Conservation (phyloP, 92 coral and sea anemone genomes). For the Porites cylindrica region DNA sequence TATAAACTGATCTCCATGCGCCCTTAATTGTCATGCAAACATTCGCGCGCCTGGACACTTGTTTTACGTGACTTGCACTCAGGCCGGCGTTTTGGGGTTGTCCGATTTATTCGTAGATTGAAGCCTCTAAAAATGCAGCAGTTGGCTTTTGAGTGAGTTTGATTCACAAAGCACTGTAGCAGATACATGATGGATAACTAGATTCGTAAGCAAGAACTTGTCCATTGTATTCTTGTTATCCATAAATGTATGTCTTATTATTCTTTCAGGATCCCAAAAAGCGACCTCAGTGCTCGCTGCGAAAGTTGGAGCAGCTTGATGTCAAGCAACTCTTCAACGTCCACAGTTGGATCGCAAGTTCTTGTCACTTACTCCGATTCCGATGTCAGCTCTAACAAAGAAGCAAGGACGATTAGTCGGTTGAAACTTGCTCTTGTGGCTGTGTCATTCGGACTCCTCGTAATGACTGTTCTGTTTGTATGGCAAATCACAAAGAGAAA, state of each 20-base stretch:
- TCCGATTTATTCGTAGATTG: neutral
- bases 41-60: neutral
- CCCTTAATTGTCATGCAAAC: constrained; percentile 2
- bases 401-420: constrained; percentile 60
- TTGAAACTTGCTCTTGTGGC: constrained; percentile 76
- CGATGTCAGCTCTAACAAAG: constrained; percentile 22
- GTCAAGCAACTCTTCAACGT: constrained; percentile 6
- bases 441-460: constrained; percentile 57
- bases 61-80: neutral
- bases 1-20: neutral
- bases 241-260: neutral
- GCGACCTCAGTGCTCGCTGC: neutral
- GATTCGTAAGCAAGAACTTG: neutral
- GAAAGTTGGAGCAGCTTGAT: constrained; percentile 10
- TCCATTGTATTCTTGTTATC: neutral
- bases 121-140: neutral
- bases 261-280: constrained; percentile 9
- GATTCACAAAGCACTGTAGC: no score
- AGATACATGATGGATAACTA: no score
- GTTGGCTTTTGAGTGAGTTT: constrained; percentile 14
- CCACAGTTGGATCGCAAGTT: constrained; percentile 7
- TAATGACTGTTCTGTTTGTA: constrained; percentile 73
- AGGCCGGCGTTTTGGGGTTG: neutral
- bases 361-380: constrained; percentile 40
- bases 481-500: constrained; percentile 80